Evolutionary conservation across 2,113 vertebrate species (phyloP), one percentile per base, ranked within the genome.

Genomic region (Sylvilagus bachmani): DNA sequence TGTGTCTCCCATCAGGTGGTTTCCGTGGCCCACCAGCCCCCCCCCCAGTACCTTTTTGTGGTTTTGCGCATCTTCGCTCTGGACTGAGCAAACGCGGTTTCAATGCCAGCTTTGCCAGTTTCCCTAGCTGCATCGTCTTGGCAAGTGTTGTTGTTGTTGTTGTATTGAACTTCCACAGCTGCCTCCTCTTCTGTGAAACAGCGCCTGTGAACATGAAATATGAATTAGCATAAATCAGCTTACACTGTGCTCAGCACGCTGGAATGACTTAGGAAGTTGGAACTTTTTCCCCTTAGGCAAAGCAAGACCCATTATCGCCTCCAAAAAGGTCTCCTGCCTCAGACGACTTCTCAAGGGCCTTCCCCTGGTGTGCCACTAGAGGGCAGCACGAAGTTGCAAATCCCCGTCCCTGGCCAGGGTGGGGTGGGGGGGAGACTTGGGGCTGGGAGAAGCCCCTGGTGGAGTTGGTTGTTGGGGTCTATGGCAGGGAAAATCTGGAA

Each of bases 311-410:
- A 44, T 44, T 44, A 44, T 44, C 55, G 19, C 29, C 36, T 38
- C 29, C 77, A 3, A 61, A 58, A 53, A 19, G 16, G 24, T 21
- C 33, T 53, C 70, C 27, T 16, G 55, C 55, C 33, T 17, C 22
- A 38, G 29, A 33, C 4, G n/a, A 44, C 51, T 64, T 88, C 38
- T 33, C 33, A 14, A 25, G 16, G 38, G 12, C 81, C 17, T 86
- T 92, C 53, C 90, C 1, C 8, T 2, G 17, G 1, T 0, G 0
- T 0, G 27, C 66, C 97, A 93, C 92, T 55, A 96, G 96, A 82
- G 92, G 95, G 70, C 77, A 93, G 88, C 88, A 92, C 79, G 85
- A 79, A 90, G 80, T 4, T 49, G 87, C 86, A 80, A 92, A 92
- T 96, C 66, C 14, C 86, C 17, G 91, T 33, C 81, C 51, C 44